phyloP scores from a whole-genome alignment of 2,888 invertebrate genomes.

The Psylliodes chrysocephalus region DNA sequence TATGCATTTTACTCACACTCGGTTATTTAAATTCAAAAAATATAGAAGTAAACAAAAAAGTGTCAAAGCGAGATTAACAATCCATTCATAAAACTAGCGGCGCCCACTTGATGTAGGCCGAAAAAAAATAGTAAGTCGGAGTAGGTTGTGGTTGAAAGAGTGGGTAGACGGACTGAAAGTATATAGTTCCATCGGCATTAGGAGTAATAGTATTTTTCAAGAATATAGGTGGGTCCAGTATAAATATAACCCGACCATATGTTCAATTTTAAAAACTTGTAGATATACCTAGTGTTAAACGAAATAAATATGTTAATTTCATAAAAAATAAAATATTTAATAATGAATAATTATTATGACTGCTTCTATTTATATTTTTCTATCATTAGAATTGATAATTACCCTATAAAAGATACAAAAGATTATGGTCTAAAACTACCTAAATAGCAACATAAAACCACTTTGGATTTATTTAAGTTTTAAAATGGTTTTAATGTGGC shows the following conservation, averaged over 20 bases:
- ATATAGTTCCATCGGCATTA: slow-evolving; percentile 33
- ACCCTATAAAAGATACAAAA: no score
- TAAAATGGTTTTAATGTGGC: no score
- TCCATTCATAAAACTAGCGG: slow-evolving; percentile 34
- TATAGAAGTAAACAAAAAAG: slow-evolving; percentile 24
- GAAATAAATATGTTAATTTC: no score
- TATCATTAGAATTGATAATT: no score
- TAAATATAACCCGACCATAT: slow-evolving; percentile 30
- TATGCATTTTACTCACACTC: slow-evolving; percentile 1
- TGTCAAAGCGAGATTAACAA: slow-evolving; percentile 26
- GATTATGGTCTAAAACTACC: no score
- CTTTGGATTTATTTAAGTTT: no score
- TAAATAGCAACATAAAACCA: no score
- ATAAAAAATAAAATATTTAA: no score
- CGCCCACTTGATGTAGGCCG: slow-evolving; percentile 34
- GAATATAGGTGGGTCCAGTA: slow-evolving; percentile 33
- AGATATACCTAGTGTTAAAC: no score
- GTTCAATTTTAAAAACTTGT: slow-evolving; percentile 15
- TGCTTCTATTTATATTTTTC: no score
- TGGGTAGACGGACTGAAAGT: slow-evolving; percentile 37
- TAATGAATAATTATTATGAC: no score
- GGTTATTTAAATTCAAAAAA: slow-evolving; percentile 17
- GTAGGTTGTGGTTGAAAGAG: slow-evolving; percentile 30
- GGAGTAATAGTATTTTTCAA: slow-evolving; percentile 38
- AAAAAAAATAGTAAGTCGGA: slow-evolving; percentile 32